Evolutionary conservation across 2,797 vertebrate species (phyloP).

Genomic region (Rachycentron canadum): DNA sequence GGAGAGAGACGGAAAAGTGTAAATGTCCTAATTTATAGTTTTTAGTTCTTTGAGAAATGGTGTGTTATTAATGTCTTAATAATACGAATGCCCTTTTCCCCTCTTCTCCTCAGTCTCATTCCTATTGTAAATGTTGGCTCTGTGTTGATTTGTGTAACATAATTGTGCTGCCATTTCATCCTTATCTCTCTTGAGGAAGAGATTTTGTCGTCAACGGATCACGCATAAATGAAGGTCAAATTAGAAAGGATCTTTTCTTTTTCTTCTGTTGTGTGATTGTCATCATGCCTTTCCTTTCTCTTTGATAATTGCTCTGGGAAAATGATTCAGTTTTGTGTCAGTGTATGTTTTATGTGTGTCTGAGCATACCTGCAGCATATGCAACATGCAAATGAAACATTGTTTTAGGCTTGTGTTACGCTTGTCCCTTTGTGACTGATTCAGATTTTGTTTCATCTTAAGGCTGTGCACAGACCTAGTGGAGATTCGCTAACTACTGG

Average conservation of each 20-base stretch:
- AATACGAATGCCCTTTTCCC: neutral
- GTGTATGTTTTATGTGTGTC: neutral
- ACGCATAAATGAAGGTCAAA: neutral
- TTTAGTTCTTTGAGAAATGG: slow-evolving; percentile 1
- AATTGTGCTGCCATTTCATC: slow-evolving; percentile 2
- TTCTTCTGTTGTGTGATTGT: too few relatives aligned
- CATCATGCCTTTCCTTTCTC: neutral
- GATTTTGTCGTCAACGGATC: neutral
- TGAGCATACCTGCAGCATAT: neutral
- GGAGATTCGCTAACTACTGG: neutral
- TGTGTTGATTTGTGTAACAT: slow-evolving; percentile 4
- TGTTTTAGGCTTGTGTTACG: neutral
- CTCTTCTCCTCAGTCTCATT: neutral
- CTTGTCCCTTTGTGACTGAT: neutral
- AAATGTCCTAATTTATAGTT: slow-evolving; percentile 16
- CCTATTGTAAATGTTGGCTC: neutral
- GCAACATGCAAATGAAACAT: neutral
- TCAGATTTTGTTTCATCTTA: neutral
- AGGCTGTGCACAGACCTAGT: neutral
- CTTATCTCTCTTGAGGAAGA: neutral
- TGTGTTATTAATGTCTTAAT: neutral
- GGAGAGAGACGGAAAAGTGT: slow-evolving; percentile 14
- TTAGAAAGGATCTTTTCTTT: too few relatives aligned
- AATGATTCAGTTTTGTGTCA: neutral
- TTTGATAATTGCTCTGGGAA: too few relatives aligned